Base-by-base conservation (phyloP, 2,113 vertebrate species). In the Calidris pugnax region DNA sequence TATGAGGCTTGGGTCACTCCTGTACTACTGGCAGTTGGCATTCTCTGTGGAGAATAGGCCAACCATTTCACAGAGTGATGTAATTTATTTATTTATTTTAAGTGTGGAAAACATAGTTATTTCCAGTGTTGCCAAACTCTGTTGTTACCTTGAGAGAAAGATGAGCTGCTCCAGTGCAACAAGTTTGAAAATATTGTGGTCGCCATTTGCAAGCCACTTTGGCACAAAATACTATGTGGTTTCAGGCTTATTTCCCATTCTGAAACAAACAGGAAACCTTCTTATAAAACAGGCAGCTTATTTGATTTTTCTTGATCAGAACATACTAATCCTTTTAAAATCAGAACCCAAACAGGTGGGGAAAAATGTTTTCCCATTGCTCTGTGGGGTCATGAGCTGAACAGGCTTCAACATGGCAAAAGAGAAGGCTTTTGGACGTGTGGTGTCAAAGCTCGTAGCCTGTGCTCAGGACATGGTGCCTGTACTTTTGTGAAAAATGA, bases 231-330 rank as follows among this genome's bases (percentile, higher is more conserved):
- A 16, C 28, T 67, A 0, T 0, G 3, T 90, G 62, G 51, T 75
- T 96, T 93, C 51, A 68, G 50, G 24, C 72, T 93, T 78, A 10
- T 45, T 86, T 86, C 60, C 47, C 81, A 12, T 60, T 84, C 47
- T 87, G 90, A 86, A 89, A 86, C 56, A 95, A 92, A 94, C 51
- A 81, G 51, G 72, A 78, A 95, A 57, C 35, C 57, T 55, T 26
- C 63, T 84, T 41, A 35, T 48, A 71, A 85, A 95, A 84, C 35
- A 86, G 55, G 28, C 41, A 90, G 43, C 43, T 20, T 8, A 13
- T 78, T 74, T 86, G 60, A 35, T 59, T 78, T 43, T 63, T 60
- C 41, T 86, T 4, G 2, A 12, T 75, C n/a, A 71, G 82, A 90
- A 86, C 68, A 50, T 60, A 33, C 51, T 64, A 88, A 60, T 93